Base-by-base conservation (phyloP, 2,888 invertebrate genomes). In the Rhorus exstirpatorius region DNA sequence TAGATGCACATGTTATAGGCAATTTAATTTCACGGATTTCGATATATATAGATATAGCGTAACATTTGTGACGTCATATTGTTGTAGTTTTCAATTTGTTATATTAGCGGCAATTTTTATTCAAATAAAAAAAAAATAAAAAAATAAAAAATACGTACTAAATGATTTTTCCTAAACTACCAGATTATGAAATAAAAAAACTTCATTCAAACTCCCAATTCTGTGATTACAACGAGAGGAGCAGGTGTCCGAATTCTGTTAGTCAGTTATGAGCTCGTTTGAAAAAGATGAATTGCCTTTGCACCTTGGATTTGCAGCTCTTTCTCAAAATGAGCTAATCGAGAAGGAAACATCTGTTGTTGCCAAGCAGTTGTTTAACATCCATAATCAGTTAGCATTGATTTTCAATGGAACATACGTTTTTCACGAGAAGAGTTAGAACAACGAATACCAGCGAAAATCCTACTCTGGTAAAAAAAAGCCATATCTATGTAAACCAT, bases 401-500 rank as follows among this genome's bases (percentile, higher is more conserved):
- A 31, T 31, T 31, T 31, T 31, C 6, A 6, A 86, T 65, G 84
- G 84, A 0, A 86, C 83, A 1, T 86, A 86, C 55, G 71, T 67
- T 44, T 82, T 85, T 0, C 85, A 84, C 70, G 51, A 82, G 21
- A 87, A 85, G 55, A 86, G 85, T 51, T 65, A 63, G 0, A 86
- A 86, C 61, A 86, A 86, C 31, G 75, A 77, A 17, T 86, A 85
- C 38, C 80, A 85, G 61, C 31, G 31, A 3, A 26, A 86, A 61
- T 84, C 83, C 0, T 86, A 70, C 41, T 85, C 84, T 12, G 86
- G 85, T 1, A 84, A 87, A 38, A 88, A 88, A 46, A 87, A 88
- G 55, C 60, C 72, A 14, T 83, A 84, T 4, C 44, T 88, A 0
- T 86, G 86, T 68, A 89, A 89, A 60, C 86, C 87, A 1, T 89